phyloP scores from a whole-genome alignment of 2,797 vertebrate genomes.

The Eulemur coronatus region DNA sequence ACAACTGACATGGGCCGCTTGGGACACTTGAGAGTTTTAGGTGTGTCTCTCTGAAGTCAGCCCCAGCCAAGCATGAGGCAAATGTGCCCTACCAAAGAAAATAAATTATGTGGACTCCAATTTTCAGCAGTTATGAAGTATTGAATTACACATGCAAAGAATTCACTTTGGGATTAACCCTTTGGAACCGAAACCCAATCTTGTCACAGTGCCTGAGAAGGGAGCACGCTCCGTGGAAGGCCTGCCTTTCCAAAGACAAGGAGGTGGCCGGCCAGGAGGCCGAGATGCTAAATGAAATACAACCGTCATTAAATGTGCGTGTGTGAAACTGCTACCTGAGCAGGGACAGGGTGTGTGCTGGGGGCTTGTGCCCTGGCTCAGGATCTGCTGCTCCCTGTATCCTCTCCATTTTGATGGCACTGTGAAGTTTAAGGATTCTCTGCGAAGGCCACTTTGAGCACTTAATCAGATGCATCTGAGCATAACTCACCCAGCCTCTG shows the following conservation, averaged over 20 bases:
- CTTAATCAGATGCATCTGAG: slow-evolving; percentile 52
- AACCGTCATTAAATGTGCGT: slow-evolving; percentile 38
- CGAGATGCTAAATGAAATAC: slow-evolving; percentile 37
- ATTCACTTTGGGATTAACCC: slow-evolving; percentile 85
- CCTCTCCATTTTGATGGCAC: background rate
- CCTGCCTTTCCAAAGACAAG: background rate
- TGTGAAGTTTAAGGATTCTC: background rate
- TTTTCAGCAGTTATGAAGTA: slow-evolving; percentile 90
- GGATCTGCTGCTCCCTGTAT: rapidly evolving
- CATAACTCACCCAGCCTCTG: slow-evolving; percentile 49
- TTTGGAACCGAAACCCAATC: slow-evolving; percentile 64
- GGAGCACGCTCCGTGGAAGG: background rate
- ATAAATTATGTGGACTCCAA: slow-evolving; percentile 91
- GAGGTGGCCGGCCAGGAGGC: slow-evolving; percentile 39
- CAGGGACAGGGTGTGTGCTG: background rate
- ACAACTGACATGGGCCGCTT: slow-evolving; percentile 89
- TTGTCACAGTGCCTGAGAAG: slow-evolving; percentile 26
- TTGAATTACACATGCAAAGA: slow-evolving; percentile 86
- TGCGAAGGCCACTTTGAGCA: background rate
- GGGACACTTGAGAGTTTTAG: slow-evolving; percentile 93
- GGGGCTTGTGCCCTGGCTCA: background rate
- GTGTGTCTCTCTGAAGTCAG: slow-evolving; percentile 93
- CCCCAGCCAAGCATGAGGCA: slow-evolving; percentile 90
- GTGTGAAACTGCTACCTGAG: background rate
- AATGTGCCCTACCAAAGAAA: slow-evolving; percentile 91